These are phyloP conservation scores for Diarsia mendica DNA, from an alignment of 2,888 invertebrate species.

Conservation along the genomic window DNA sequence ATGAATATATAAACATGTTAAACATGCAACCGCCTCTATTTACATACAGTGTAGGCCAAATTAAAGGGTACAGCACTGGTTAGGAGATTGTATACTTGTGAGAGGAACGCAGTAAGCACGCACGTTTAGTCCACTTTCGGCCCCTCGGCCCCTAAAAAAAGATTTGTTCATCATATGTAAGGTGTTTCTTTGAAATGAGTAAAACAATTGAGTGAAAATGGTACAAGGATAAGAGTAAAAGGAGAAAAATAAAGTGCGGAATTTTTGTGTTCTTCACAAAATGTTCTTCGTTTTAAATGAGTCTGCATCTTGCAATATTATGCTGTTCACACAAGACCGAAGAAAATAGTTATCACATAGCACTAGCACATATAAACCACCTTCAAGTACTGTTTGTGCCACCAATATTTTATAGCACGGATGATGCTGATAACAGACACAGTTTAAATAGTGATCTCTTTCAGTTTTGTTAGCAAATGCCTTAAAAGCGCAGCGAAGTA, in stretches of 20 bases:
- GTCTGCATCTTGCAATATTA: not conserved
- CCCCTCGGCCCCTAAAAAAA: no score
- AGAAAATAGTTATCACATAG: not conserved
- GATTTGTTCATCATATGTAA: no score
- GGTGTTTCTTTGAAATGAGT: not conserved
- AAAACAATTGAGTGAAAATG: not conserved
- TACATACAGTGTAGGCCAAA: constrained; percentile 59
- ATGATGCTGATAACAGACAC: not conserved
- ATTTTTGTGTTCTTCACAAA: not conserved
- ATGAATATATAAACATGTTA: constrained; percentile 73
- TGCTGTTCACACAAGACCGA: not conserved
- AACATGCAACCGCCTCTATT: constrained; percentile 69
- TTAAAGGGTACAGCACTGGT: constrained; percentile 40
- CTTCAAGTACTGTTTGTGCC: not conserved
- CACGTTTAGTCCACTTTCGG: no score
- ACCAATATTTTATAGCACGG: not conserved
- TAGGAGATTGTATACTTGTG: constrained; percentile 45
- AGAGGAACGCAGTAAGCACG: not conserved
- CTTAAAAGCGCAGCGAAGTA: no score
- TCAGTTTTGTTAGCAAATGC: no score
- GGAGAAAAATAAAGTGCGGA: no score
- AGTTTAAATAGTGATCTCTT: not conserved
- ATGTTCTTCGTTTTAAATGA: not conserved
- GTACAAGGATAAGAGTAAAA: not conserved
- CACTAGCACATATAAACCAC: not conserved